A percentile compares a stretch with the other conserved stretches of the same genome.
These are phyloP conservation scores for Borostomias antarcticus DNA, from an alignment of 2,797 vertebrate species.

Conservation along the genomic window DNA sequence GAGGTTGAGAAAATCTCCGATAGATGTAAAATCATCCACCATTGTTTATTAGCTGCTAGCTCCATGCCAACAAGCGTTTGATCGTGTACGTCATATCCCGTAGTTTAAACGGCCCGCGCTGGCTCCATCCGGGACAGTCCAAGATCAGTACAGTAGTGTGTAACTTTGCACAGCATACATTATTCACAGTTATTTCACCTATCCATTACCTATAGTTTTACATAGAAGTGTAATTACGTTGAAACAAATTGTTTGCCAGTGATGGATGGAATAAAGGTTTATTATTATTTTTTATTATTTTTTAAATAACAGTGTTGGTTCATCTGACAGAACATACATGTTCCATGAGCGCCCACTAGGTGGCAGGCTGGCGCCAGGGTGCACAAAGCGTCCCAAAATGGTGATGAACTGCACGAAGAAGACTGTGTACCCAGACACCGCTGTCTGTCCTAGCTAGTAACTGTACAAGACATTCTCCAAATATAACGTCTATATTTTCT, in stretches of 20 bases:
- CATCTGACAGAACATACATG: neutral
- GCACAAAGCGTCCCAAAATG: neutral
- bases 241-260: too few relatives aligned
- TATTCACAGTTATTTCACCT: neutral
- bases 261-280: too few relatives aligned
- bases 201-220: neutral
- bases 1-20: neutral
- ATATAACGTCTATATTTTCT: too few relatives aligned
- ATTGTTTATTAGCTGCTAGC: constrained; percentile 10
- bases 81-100: constrained; percentile 67
- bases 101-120: constrained; percentile 66
- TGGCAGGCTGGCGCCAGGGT: neutral
- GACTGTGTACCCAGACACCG: neutral
- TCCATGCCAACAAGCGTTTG: constrained; percentile 32
- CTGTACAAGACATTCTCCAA: neutral
- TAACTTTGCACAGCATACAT: neutral
- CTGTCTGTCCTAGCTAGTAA: neutral
- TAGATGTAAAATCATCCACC: neutral
- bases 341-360: neutral
- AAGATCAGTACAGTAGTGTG: neutral
- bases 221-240: neutral
- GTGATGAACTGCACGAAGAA: neutral
- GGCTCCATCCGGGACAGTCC: neutral
- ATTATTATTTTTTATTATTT: too few relatives aligned
- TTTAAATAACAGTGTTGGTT: neutral